Conservation (phyloP, 2,113 vertebrate species). For the Ochotona princeps region DNA sequence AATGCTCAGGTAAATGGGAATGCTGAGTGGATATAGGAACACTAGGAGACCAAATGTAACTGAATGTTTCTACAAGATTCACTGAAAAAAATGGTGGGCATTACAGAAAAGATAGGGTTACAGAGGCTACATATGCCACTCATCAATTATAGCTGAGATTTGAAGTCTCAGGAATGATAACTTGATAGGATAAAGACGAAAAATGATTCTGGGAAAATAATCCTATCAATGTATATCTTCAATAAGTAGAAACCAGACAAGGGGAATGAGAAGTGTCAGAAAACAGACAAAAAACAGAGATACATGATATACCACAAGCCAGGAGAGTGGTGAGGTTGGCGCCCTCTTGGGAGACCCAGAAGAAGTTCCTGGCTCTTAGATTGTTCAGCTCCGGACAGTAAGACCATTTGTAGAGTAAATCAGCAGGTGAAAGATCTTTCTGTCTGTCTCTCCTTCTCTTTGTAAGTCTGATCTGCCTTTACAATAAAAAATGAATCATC, state of each 20-base stretch:
- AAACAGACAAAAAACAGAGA: neutral
- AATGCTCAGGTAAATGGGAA: neutral
- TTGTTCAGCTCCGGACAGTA: too few relatives aligned
- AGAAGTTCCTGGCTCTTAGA: too few relatives aligned
- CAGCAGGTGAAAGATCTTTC: too few relatives aligned
- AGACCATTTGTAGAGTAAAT: too few relatives aligned
- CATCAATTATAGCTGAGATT: slow-evolving; percentile 35
- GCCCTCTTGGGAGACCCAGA: too few relatives aligned
- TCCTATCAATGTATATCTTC: neutral
- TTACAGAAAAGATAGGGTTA: neutral
- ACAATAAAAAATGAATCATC: too few relatives aligned
- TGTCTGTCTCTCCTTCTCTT: too few relatives aligned
- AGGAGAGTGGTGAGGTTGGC: neutral
- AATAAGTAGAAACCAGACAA: neutral
- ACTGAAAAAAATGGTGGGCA: neutral
- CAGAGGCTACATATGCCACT: neutral
- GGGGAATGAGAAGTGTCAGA: neutral
- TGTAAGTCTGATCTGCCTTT: too few relatives aligned
- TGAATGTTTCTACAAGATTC: neutral
- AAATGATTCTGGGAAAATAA: neutral
- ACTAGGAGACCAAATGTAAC: neutral
- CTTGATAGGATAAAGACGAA: neutral
- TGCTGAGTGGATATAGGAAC: neutral
- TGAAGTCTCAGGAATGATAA: slow-evolving; percentile 11
- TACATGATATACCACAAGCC: neutral